Conservation (phyloP, 2,888 invertebrate species). For the Capitulum mitella region DNA sequence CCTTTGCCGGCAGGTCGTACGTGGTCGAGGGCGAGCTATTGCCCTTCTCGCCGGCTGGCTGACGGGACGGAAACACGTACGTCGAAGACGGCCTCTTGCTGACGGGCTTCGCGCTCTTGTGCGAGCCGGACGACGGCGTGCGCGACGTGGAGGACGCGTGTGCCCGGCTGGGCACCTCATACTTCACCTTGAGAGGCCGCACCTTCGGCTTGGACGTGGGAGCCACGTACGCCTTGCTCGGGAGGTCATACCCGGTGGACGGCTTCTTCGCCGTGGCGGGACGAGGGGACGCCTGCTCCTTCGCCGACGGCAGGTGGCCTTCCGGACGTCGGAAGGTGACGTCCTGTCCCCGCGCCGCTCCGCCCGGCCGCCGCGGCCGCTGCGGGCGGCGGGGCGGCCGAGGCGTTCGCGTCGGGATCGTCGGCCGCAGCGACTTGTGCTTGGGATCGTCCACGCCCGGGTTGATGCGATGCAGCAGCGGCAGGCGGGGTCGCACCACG, state of each 20-base stretch:
- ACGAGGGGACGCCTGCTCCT: not conserved
- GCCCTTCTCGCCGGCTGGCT: too few species aligned
- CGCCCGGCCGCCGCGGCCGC: not conserved
- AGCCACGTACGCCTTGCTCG: not conserved
- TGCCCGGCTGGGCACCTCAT: not conserved
- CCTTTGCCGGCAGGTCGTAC: not conserved
- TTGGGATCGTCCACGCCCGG: not conserved
- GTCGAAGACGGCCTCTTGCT: not conserved
- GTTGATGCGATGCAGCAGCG: slow-evolving; percentile 1
- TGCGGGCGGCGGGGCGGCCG: not conserved
- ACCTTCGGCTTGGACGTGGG: too few species aligned
- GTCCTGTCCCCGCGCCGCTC: not conserved
- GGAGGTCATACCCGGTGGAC: not conserved
- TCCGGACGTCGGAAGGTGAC: too few species aligned
- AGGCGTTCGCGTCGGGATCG: not conserved
- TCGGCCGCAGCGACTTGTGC: slow-evolving; percentile 15
- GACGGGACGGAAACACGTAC: not conserved
- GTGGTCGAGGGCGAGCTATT: not conserved
- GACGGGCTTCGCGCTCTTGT: not conserved
- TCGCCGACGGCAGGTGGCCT: not conserved
- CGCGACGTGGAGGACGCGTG: not conserved
- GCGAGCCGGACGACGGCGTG: not conserved
- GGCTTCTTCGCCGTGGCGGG: not conserved
- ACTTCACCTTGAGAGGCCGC: too few species aligned
- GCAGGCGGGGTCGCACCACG: not conserved